Evolutionary conservation across 2,888 invertebrate genomes (phyloP).

Genomic region (Cheilosia vulpina): DNA sequence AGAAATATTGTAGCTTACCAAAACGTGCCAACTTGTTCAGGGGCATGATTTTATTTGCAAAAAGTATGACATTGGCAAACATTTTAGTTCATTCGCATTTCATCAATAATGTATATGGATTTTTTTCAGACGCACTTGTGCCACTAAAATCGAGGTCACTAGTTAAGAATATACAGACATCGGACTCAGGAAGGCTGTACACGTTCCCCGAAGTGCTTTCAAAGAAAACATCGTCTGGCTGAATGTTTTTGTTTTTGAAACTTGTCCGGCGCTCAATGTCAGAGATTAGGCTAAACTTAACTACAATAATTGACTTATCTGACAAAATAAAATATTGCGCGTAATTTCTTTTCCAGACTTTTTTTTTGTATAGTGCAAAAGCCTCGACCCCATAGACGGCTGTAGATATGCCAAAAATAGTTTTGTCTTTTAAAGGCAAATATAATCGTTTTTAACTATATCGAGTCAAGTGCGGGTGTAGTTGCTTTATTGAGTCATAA

Average conservation of each 20-base stretch:
- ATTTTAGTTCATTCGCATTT: no score
- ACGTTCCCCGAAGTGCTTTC: background rate
- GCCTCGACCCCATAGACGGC: background rate
- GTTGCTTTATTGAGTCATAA: background rate
- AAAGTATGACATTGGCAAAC: no score
- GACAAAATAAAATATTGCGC: background rate
- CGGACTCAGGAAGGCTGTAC: background rate
- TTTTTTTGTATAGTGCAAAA: no score
- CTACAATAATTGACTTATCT: background rate
- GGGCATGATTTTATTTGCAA: no score
- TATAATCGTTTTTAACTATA: constrained; percentile 4
- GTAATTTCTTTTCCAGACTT: background rate
- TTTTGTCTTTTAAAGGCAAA: background rate
- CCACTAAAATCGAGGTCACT: background rate
- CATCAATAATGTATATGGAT: no score
- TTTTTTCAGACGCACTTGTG: no score
- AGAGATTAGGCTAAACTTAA: constrained; percentile 14
- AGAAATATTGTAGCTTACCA: no score
- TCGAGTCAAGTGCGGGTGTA: background rate
- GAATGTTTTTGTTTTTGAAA: constrained; percentile 15
- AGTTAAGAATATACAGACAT: background rate
- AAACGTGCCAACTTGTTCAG: no score
- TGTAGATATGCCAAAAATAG: constrained; percentile 26
- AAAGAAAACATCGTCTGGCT: constrained; percentile 28
- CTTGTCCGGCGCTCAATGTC: constrained; percentile 3